Percentiles rank a stretch among this genome's conserved stretches.
These are phyloP conservation scores for Chloropsis cyanopogon DNA, from an alignment of 2,113 vertebrate genomes.

Conservation along the genomic window DNA sequence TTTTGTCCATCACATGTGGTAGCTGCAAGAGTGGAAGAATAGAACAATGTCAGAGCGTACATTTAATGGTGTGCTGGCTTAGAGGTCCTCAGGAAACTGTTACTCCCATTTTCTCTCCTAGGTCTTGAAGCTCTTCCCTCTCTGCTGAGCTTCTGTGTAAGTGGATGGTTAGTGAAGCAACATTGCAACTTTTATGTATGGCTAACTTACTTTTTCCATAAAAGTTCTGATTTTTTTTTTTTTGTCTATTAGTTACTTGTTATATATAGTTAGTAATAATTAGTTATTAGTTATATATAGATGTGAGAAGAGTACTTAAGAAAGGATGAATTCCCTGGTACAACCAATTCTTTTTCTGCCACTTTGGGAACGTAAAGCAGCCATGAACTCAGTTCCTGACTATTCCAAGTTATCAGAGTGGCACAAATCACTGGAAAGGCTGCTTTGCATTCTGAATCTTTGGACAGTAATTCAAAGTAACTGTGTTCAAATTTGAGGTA, in stretches of 20 bases:
- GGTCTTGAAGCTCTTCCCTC: background rate
- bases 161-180: background rate
- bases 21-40: constrained; percentile 72
- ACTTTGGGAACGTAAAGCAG: background rate
- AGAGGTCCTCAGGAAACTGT: constrained; percentile 57
- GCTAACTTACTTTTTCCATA: background rate
- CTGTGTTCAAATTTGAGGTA: background rate
- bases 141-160: constrained; percentile 11
- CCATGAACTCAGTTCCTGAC: background rate
- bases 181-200: background rate
- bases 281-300: background rate
- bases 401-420: background rate
- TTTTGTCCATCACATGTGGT: constrained; percentile 87
- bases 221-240: too few relatives aligned
- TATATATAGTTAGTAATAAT: background rate
- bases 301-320: background rate
- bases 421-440: background rate
- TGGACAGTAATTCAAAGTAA: background rate
- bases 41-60: constrained; percentile 65
- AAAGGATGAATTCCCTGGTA: background rate
- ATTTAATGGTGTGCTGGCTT: constrained; percentile 67
- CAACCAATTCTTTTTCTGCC: background rate
- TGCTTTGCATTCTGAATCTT: background rate
- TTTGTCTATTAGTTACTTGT: background rate
- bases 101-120: constrained; percentile 46